A percentile compares a stretch with the other conserved stretches of the same genome.
phyloP scores from a whole-genome alignment of 2,888 invertebrate genomes.

The Ennomos quercinarius region DNA sequence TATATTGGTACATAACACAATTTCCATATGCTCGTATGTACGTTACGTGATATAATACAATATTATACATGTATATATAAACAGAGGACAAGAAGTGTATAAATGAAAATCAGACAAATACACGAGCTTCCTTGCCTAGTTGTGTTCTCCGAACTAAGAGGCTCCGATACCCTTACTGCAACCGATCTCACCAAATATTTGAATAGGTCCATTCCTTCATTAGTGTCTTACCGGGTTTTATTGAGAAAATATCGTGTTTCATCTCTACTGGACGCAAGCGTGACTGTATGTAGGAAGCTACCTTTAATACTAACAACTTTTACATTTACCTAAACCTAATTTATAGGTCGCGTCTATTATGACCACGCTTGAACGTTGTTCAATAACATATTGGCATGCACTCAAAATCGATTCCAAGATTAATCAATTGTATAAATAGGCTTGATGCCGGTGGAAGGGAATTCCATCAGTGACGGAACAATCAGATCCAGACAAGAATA shows the following conservation, averaged over 20 bases:
- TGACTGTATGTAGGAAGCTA: constrained; percentile 57
- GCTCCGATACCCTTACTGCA: too few relatives aligned
- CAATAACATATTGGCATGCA: constrained; percentile 36
- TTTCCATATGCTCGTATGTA: constrained; percentile 29
- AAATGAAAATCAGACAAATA: background rate
- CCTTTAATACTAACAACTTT: constrained; percentile 60
- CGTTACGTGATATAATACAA: constrained; percentile 12
- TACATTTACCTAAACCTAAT: constrained; percentile 54
- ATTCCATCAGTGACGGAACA: background rate
- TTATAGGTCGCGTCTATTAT: constrained; percentile 38
- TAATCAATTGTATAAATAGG: constrained; percentile 32
- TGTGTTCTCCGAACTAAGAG: background rate
- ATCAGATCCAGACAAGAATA: too few relatives aligned
- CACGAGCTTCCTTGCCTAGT: background rate
- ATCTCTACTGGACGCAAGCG: constrained; percentile 70
- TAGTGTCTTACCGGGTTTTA: background rate
- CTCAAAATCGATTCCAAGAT: constrained; percentile 30
- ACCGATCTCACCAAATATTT: background rate
- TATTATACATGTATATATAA: background rate
- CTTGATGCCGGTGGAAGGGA: constrained; percentile 20
- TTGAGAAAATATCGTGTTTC: background rate
- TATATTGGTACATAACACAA: constrained; percentile 48
- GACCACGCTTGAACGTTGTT: constrained; percentile 52
- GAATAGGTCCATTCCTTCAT: background rate
- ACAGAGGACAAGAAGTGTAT: constrained; percentile 1